Evolutionary conservation across 1,140 invertebrate species (phyloP), one percentile per base, ranked within the genome.

Genomic region (Xylocopa sonorina): DNA sequence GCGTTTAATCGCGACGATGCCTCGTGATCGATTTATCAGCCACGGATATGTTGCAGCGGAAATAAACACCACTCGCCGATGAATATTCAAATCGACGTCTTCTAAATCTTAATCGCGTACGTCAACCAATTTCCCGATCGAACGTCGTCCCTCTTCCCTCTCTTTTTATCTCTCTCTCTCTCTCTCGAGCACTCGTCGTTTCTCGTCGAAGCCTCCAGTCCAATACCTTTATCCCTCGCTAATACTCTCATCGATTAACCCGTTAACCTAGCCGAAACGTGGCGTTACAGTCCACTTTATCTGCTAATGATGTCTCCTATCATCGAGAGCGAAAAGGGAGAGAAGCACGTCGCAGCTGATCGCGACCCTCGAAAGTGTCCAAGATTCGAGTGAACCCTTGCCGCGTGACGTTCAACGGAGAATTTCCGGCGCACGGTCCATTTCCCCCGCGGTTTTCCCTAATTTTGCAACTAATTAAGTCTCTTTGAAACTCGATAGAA

Each of bases 381-480:
- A 50, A 51, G 21, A 43, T 32, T 7, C 38, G 10, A 60, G 43
- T 7, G 50, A 32, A 38, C 43, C 43, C 41, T 50, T 50, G 60
- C 46, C 46, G 1, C 43, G 41, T n/a, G 18, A 24, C 14, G 12
- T 43, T n/a, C 12, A 24, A 24, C 18, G 9, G 12, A 9, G 38
- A 24, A 29, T 6, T 48, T 29, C 46, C 32, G 41, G 43, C 34
- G 73, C 43, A 51, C 64, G 72, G 43, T 53, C 67, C 67, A 78
- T 66, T 51, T 32, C 60, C 57, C 53, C 60, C 62, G 78, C 27
- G 80, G 85, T 87, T 87, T 84, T 55, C 80, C 58, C 78, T 81
- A 87, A 88, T 88, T 88, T 88, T 73, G 50, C 84, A 81, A 87
- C 82, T 88, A 87, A 88, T 88, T 83, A 87, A 84, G 80, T 87